Base-by-base conservation (phyloP, 2,888 invertebrate species). In the Cremastobaeus sp. region DNA sequence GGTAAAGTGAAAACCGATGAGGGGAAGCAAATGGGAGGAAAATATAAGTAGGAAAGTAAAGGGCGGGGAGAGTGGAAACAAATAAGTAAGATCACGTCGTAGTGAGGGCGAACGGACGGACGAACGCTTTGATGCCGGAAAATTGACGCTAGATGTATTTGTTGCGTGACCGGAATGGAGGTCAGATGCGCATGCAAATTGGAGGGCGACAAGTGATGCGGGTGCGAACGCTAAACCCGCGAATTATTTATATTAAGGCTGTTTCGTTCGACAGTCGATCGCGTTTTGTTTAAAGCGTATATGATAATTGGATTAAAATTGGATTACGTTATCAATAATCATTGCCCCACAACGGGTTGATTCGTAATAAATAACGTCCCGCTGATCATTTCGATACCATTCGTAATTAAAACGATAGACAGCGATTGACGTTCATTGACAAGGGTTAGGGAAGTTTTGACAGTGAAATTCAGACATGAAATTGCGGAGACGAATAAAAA, bases 261-360 rank as follows among this genome's bases (percentile, higher is more conserved):
- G 41, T 48, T 48, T 35, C 41, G 50, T 48, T 55, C 45, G 48
- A 18, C 43, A 41, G 35, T 59, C 52, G 35, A 64, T 57, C 14
- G 41, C 35, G 8, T 45, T 39, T 50, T 43, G 54, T 59, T 72
- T 72, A 54, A 65, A 65, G 54, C 54, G 25, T 54, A 65, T 65
- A 72, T 60, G 41, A 43, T 65, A 71, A 71, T 71, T 71, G 45
- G 45, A 71, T 59, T 59, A 71, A 52, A 72, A 72, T 54, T 66
- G 43, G 34, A 71, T 71, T 55, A 50, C 32, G 62, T 41, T 62
- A 55, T 70, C 62, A 68, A 60, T 60, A 69, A 59, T 52, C 52
- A 54, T 59, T 60, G 45, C 39, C 32, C 17, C n/a, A 47, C 25
- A 14, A 25, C 39, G 39, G 21, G 2, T 21, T 28, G 11, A 45